phyloP scores from a whole-genome alignment of 2,797 vertebrate genomes.

The Lepus townsendii region DNA sequence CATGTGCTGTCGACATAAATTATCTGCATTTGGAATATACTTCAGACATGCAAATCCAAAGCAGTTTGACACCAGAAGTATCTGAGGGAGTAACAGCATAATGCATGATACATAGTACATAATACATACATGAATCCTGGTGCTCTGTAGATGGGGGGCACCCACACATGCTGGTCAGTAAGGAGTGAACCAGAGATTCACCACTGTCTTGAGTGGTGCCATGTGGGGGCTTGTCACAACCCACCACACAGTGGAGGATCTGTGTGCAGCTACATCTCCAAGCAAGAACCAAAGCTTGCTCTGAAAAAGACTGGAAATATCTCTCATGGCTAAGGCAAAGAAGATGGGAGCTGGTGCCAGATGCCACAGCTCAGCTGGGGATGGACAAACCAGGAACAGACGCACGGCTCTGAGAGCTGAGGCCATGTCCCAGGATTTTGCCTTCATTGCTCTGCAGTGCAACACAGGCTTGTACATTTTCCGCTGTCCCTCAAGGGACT shows the following conservation, averaged over 20 bases:
- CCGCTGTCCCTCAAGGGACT: neutral
- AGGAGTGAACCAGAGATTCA: accelerated
- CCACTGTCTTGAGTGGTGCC: too few species aligned
- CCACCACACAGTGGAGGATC: neutral
- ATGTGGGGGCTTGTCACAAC: neutral
- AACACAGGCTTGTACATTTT: too few species aligned
- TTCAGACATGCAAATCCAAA: neutral
- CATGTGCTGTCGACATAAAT: neutral
- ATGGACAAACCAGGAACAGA: neutral
- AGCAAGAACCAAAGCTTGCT: neutral
- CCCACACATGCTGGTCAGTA: neutral
- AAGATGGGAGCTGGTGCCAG: neutral
- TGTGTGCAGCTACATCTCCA: neutral
- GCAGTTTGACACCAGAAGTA: neutral
- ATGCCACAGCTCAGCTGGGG: neutral
- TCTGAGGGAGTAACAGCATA: too few species aligned
- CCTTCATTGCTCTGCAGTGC: too few species aligned
- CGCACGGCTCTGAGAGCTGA: accelerated
- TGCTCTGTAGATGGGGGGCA: accelerated
- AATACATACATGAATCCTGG: too few species aligned
- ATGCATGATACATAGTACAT: too few species aligned
- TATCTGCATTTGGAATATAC: neutral
- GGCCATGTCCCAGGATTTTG: neutral
- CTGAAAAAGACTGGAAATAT: neutral
- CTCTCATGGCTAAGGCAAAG: neutral